Evolutionary conservation across 1,140 invertebrate species (phyloP), one percentile per base, ranked within the genome.

Genomic region (Dendroctonus valens): DNA sequence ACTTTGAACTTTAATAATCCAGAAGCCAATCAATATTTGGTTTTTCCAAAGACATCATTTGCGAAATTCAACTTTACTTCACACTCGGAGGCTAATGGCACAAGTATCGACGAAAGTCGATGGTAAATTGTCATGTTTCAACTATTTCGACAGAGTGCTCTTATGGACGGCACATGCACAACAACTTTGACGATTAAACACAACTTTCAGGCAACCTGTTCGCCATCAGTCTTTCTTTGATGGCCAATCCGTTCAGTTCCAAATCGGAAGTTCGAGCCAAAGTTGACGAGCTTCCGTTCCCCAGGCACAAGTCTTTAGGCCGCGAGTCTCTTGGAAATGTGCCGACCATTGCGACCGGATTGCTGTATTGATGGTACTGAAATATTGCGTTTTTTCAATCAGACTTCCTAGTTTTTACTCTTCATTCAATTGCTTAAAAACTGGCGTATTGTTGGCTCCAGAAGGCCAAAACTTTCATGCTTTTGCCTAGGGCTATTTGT

Each of bases 131-230:
- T 26, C 26, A 26, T 26, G 26, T 26, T 26, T 26, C 26, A 26
- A 26, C 26, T 26, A 26, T 26, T 26, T 59, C 41, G 41, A 26
- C 0, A 15, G 1, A 54, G 42, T 61, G 2, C 5, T 57, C 50
- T 66, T 46, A 53, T 59, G 55, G 64, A 66, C 55, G 64, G 63
- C 49, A 65, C 53, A 41, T 40, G 9, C 41, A 52, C 14, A 53
- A 51, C 46, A 50, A 49, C 12, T 5, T 39, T 46, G 12, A 26
- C 53, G 42, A 48, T 84, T 87, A 89, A 57, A 90, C 89, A 77
- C 88, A 89, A 70, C 87, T 89, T 77, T 90, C 88, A 3, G 89
- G 89, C 72, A 90, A 83, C 74, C 87, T 85, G 75, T 87, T 87
- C 55, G 88, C 87, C 79, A 90, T 87, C 5, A 90, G 81, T 70